Base-by-base conservation (phyloP, 2,113 vertebrate species). In the Coreoperca whiteheadi region DNA sequence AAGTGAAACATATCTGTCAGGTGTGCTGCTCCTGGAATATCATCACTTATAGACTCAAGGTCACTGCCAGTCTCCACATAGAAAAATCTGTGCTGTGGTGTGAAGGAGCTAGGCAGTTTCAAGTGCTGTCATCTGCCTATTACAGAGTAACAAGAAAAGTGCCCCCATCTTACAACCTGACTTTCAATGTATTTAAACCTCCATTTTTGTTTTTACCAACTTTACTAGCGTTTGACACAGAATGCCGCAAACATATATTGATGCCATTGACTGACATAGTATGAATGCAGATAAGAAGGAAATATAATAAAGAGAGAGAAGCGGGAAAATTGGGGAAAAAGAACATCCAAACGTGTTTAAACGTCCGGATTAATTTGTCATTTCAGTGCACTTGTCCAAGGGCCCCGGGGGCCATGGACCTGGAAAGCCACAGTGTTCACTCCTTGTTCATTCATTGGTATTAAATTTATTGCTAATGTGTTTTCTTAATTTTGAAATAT, bases 1-100 rank as follows among this genome's bases (percentile, higher is more conserved):
- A 94, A 94, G 95, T 95, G 95, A 96, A 96, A 92, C 80, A 53
- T 77, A 92, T 96, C 94, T 95, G 94, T 96, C 91, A 95, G 90
- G 90, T 89, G 73, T 91, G 90, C 87, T 85, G 88, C 82, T 85
- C 82, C 92, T 91, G 83, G 92, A 92, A 82, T 85, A 85, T 75
- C 91, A 92, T 94, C 95, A 81, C 94, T 94, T 82, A 82, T 75
- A 87, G 75, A 94, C 92, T 95, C 94, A 96, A 95, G 94, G 93
- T 91, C 91, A 81, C 75, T 60, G 63, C 46, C 69, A 79, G 82
- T 65, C 59, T 85, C 65, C 63, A 20, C 70, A 34, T 20, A 56
- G 69, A 56, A 82, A 79, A 73, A 54, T 57, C 57, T 79, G 71
- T 54, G 83, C 75, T 46, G 46, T 53, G 68, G 81, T n/a, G 64